These are phyloP conservation scores for Lithophane semibrunnea DNA, from an alignment of 2,888 invertebrate species.

Conservation along the genomic window DNA sequence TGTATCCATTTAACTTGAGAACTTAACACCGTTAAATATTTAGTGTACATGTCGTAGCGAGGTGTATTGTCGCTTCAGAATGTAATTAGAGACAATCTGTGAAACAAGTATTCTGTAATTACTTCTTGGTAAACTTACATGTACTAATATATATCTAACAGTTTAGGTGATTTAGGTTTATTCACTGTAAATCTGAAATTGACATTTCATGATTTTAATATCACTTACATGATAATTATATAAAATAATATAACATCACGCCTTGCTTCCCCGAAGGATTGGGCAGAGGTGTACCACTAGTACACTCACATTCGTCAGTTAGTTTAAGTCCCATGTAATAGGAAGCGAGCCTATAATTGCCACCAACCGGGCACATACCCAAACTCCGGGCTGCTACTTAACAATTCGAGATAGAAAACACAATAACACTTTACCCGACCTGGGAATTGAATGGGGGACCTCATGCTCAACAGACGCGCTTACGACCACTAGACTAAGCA, in stretches of 20 bases:
- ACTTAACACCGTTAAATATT: slow-evolving; percentile 74
- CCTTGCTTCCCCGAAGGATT: background rate
- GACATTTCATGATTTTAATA: background rate
- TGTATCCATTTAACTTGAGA: slow-evolving; percentile 79
- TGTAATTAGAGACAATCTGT: slow-evolving; percentile 53
- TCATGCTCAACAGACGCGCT: background rate
- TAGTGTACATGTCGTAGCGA: slow-evolving; percentile 55
- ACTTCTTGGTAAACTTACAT: slow-evolving; percentile 29
- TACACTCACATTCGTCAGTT: no score
- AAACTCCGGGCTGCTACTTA: background rate
- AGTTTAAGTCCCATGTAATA: no score
- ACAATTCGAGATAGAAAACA: background rate
- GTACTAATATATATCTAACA: slow-evolving; percentile 1
- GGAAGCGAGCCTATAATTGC: no score
- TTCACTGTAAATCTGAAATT: background rate
- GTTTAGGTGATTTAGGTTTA: slow-evolving; percentile 1
- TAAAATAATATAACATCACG: background rate
- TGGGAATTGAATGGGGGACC: background rate
- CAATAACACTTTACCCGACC: background rate
- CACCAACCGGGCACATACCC: background rate
- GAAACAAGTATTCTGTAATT: slow-evolving; percentile 43
- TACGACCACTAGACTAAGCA: background rate
- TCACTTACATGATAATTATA: background rate
- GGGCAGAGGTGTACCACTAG: no score
- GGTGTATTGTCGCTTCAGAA: slow-evolving; percentile 55